Base-by-base conservation (phyloP, 2,888 invertebrate species). In the Venustoraphidia nigricollis region DNA sequence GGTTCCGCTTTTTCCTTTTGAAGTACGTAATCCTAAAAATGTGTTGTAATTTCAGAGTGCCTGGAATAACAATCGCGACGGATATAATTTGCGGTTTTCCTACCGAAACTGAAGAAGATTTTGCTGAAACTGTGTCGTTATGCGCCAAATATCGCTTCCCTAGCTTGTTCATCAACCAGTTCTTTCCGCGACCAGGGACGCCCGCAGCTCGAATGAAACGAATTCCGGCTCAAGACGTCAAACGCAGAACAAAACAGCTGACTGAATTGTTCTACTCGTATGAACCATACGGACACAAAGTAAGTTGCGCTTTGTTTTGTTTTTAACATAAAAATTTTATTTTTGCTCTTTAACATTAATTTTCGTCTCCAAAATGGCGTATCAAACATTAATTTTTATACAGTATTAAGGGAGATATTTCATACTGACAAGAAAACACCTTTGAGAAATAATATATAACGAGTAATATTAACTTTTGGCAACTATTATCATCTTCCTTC, bases 41-140 rank as follows among this genome's bases (percentile, higher is more conserved):
- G n/a, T 17, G 17, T 17, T 37, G 41, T 39, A 27, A 39, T 56
- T 56, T 46, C 65, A 89, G 89, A 53, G 91, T 97, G 0, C 81
- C 87, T 0, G 89, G 85, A 3, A 75, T 96, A 45, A 95, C 92
- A 10, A 89, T 98, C 59, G 96, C 95, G 0, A 98, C 97, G 0
- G 97, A 98, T 63, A 87, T 98, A 42, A 98, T 98, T 59, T 96
- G 96, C 65, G 97, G 97, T 1, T 98, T 97, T 67, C 98, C 98
- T 0, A 93, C 92, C 0, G 98, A 98, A 71, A 93, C 90, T 0
- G 85, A 83, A 42, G 65, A 68, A 10, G 90, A 98, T 66, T 98
- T 98, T 67, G 77, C 84, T 44, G 83, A 90, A 53, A 96, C 95
- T 0, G 68, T 95, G 72, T 63, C 70, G 0, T 70, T 98, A 1